A percentile compares a stretch with the other conserved stretches of the same genome.
These are phyloP conservation scores for Nestor notabilis DNA, from an alignment of 2,113 vertebrate genomes.

Conservation along the genomic window DNA sequence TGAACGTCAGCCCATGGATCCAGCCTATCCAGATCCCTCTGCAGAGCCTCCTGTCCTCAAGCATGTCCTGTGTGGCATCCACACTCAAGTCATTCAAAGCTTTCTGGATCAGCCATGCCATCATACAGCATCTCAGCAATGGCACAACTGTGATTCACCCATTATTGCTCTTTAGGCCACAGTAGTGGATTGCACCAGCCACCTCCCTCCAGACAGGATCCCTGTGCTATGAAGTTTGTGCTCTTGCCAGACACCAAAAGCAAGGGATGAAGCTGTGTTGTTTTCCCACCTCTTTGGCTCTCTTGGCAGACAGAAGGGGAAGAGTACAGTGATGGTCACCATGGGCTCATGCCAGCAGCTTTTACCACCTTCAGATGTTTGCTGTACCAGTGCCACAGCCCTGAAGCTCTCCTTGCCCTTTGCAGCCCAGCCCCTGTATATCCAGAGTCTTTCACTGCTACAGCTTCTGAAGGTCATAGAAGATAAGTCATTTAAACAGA, in stretches of 20 bases:
- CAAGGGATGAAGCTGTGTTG: background rate
- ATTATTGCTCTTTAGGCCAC: background rate
- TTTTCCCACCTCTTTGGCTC: background rate
- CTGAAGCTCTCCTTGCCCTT: background rate
- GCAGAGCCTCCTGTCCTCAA: background rate
- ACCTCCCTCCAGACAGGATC: background rate
- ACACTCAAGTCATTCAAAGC: background rate
- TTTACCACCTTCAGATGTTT: background rate
- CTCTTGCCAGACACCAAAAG: background rate
- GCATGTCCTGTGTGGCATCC: fast-evolving
- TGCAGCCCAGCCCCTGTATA: background rate
- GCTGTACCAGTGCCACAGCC: background rate
- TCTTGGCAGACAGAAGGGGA: background rate
- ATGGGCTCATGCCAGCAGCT: background rate
- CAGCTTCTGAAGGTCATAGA: background rate
- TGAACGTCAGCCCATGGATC: too few species aligned
- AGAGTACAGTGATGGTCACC: background rate
- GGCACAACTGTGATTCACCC: fast-evolving
- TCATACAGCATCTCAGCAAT: background rate
- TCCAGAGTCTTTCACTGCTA: background rate
- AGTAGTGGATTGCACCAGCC: background rate
- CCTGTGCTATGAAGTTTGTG: fast-evolving
- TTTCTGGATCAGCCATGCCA: background rate
- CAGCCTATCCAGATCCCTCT: too few species aligned
- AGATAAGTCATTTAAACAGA: background rate